Conservation (phyloP, 2,888 invertebrate species). For the Chalcosyrphus nemorum region DNA sequence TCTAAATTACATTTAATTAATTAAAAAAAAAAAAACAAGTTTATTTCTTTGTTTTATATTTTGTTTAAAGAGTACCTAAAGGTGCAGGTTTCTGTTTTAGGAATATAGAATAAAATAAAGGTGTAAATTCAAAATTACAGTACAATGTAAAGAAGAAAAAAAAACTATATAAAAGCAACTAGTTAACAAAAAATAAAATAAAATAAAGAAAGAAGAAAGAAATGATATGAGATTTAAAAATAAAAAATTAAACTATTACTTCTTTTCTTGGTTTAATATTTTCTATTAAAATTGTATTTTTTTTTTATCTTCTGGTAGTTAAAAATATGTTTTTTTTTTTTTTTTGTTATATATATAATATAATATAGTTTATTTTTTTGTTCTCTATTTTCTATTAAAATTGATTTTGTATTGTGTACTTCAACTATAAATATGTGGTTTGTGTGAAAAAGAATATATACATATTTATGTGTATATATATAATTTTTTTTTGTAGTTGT, state of each 20-base stretch:
- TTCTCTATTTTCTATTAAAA: slow-evolving; percentile 56
- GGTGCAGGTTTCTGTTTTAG: slow-evolving; percentile 46
- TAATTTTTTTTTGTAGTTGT: not conserved
- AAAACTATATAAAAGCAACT: slow-evolving; percentile 37
- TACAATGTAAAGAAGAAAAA: slow-evolving; percentile 35
- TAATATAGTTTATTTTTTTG: slow-evolving; percentile 27
- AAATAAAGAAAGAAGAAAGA: slow-evolving; percentile 12
- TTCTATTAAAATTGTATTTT: slow-evolving; percentile 45
- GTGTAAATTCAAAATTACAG: slow-evolving; percentile 51
- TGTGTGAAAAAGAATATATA: slow-evolving; percentile 30
- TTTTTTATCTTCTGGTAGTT: slow-evolving; percentile 17
- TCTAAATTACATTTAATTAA: slow-evolving; percentile 80
- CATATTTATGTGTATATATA: not conserved
- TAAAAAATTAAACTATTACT: slow-evolving; percentile 70
- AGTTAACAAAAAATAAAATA: slow-evolving; percentile 31
- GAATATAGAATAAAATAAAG: slow-evolving; percentile 9
- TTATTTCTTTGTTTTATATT: slow-evolving; percentile 15
- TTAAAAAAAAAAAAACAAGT: slow-evolving; percentile 73
- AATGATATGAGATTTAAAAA: slow-evolving; percentile 26
- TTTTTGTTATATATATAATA: slow-evolving; percentile 14
- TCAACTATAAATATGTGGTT: no score
- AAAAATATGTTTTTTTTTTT: slow-evolving; percentile 30
- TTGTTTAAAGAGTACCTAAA: slow-evolving; percentile 73
- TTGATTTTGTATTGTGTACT: slow-evolving; percentile 21
- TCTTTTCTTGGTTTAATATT: slow-evolving; percentile 52